Percentiles rank a stretch among this genome's conserved stretches.
Conservation (phyloP, 2,113 vertebrate genomes). For the Cephalopholis sonnerati region DNA sequence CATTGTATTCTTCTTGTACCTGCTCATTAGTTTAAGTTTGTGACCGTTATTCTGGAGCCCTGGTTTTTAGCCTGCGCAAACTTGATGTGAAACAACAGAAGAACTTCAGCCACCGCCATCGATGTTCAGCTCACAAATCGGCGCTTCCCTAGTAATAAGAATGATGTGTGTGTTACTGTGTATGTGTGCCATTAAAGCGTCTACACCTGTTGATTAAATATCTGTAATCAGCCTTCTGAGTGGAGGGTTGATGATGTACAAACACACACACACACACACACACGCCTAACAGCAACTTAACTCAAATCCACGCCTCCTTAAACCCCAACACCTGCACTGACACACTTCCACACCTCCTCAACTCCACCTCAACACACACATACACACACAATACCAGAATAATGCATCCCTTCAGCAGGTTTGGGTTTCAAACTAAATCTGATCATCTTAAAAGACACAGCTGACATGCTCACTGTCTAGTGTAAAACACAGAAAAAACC, state of each 20-base stretch:
- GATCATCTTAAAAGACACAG: background rate
- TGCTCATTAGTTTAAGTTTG: no score
- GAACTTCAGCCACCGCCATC: no score
- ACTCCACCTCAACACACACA: conserved; percentile 27
- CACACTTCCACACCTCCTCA: conserved; percentile 47
- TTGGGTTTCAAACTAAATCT: background rate
- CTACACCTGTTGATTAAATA: conserved; percentile 54
- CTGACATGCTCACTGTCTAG: no score
- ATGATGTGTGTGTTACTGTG: background rate
- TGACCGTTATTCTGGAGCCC: no score
- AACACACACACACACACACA: conserved; percentile 2
- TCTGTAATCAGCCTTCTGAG: conserved; percentile 29
- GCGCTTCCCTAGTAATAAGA: no score
- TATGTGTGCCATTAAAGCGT: background rate
- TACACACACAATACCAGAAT: background rate
- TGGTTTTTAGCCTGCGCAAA: no score
- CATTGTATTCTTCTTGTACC: no score
- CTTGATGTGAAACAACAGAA: no score
- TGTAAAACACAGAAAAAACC: no score
- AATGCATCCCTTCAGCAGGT: background rate
- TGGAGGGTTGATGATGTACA: background rate
- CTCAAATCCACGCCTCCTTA: conserved; percentile 19
- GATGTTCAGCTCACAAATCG: no score
- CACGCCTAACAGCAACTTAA: conserved; percentile 55
- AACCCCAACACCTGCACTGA: conserved; percentile 63